A percentile compares a stretch with the other conserved stretches of the same genome.
phyloP scores from a whole-genome alignment of 2,797 vertebrate species.

The Calcarius lapponicus region DNA sequence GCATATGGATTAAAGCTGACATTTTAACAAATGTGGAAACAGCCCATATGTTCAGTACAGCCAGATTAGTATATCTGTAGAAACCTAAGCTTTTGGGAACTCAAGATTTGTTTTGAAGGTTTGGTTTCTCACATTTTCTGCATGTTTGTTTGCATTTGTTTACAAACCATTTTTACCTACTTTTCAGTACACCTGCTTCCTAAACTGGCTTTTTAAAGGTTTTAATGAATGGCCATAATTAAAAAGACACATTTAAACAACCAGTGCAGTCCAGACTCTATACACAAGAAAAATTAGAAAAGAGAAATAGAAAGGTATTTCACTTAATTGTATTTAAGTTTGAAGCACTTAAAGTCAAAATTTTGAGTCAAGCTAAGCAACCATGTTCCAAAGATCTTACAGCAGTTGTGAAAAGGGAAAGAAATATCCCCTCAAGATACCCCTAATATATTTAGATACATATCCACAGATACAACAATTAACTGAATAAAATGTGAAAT shows the following conservation, averaged over 20 bases:
- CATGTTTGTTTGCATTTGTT: not conserved
- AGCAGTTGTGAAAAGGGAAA: not conserved
- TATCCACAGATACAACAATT: not conserved
- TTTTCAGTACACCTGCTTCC: not conserved
- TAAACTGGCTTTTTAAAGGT: not conserved
- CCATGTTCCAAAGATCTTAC: not conserved
- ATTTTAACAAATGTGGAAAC: not conserved
- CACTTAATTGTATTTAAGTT: not conserved
- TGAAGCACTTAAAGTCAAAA: not conserved
- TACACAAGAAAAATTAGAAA: not conserved
- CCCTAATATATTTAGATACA: not conserved
- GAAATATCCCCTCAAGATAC: not conserved
- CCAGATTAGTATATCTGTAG: not conserved
- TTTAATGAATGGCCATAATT: not conserved
- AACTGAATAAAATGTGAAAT: not conserved
- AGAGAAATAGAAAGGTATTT: not conserved
- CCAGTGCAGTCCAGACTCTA: not conserved
- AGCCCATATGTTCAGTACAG: not conserved
- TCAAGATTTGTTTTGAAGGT: not conserved
- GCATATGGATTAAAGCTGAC: not conserved
- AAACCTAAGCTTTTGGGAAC: not conserved
- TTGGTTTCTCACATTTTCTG: not conserved
- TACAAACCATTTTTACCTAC: not conserved
- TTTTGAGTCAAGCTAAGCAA: not conserved
- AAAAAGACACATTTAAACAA: not conserved